Evolutionary conservation across 2,888 invertebrate genomes (phyloP).

Genomic region (Corythucha ciliata): DNA sequence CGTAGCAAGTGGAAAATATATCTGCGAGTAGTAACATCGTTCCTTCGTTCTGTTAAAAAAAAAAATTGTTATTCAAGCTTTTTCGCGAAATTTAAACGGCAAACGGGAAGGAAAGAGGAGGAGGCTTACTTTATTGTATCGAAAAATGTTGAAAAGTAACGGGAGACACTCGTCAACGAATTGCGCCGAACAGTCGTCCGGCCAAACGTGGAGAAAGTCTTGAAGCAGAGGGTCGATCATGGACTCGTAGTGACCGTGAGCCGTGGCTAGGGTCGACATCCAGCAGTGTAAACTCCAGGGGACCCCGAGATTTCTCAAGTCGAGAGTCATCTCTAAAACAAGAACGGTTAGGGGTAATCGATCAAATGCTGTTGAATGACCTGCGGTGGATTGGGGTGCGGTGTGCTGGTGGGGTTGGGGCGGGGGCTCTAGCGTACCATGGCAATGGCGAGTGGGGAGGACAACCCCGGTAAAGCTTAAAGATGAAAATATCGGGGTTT

Average conservation of each 20-base stretch:
- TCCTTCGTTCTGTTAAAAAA: constrained; percentile 67
- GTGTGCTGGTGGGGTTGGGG: too few relatives aligned
- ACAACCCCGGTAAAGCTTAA: too few relatives aligned
- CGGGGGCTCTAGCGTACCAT: too few relatives aligned
- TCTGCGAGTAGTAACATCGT: constrained; percentile 77
- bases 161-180: constrained; percentile 86
- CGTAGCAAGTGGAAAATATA: constrained; percentile 81
- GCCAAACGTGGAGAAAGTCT: constrained; percentile 83
- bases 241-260: constrained; percentile 70
- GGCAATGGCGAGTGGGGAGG: too few relatives aligned
- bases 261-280: constrained; percentile 80
- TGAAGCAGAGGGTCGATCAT: constrained; percentile 77
- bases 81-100: too few relatives aligned
- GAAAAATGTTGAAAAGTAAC: constrained; percentile 77
- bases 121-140: constrained; percentile 84
- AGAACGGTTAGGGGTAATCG: too few relatives aligned
- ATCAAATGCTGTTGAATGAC: too few relatives aligned
- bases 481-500: too few relatives aligned
- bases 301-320: constrained; percentile 73
- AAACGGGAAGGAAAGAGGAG: constrained; percentile 31
- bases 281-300: constrained; percentile 89
- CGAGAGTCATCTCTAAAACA: constrained; percentile 85
- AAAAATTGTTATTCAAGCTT: constrained; percentile 23
- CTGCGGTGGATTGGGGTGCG: too few relatives aligned
- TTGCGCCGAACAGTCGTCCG: constrained; percentile 79